A percentile compares a stretch with the other conserved stretches of the same genome.
phyloP scores from a whole-genome alignment of 2,113 vertebrate species.

The Scatophagus argus region DNA sequence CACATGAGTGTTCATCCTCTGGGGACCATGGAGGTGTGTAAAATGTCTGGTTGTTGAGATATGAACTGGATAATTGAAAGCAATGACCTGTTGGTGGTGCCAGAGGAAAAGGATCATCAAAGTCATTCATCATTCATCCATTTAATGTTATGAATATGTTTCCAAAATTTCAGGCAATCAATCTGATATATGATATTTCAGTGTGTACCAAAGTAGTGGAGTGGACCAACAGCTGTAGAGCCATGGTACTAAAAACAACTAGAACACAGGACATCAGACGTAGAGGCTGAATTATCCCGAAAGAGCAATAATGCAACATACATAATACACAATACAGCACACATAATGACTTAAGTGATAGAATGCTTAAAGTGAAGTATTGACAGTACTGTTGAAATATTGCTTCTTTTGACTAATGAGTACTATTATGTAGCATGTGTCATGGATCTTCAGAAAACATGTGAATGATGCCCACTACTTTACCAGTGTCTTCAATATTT shows the following conservation, averaged over 20 bases:
- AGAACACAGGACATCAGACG: background rate
- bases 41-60: too few species aligned
- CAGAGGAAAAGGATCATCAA: too few species aligned
- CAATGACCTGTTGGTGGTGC: too few species aligned
- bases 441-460: slow-evolving; percentile 10
- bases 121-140: background rate
- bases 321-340: background rate
- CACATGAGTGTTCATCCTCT: too few species aligned
- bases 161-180: background rate
- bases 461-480: slow-evolving; percentile 21
- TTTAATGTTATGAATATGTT: background rate
- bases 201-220: background rate
- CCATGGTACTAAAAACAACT: background rate
- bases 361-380: background rate
- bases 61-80: too few species aligned
- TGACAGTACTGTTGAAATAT: slow-evolving; percentile 14
- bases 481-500: slow-evolving; percentile 50
- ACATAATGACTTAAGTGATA: too few species aligned
- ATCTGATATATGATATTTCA: background rate
- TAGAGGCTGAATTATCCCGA: background rate
- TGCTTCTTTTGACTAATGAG: background rate
- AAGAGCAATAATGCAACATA: background rate
- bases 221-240: background rate
- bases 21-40: too few species aligned
- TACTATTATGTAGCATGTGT: background rate